These are phyloP conservation scores for Nineta flava DNA, from an alignment of 2,888 invertebrate genomes.

Conservation along the genomic window DNA sequence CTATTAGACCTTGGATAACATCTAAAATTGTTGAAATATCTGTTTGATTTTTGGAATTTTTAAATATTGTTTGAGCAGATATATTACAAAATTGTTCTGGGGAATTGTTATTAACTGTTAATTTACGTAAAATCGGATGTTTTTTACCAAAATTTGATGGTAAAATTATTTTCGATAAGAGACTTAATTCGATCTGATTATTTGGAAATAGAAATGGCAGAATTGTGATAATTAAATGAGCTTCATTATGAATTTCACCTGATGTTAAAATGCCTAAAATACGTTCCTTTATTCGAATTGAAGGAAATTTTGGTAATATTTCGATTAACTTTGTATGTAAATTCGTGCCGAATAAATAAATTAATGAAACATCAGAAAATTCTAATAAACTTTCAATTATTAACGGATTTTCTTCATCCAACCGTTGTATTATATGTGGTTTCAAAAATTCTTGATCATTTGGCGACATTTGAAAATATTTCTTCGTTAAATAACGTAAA, in stretches of 20 bases:
- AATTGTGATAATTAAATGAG: constrained; percentile 38
- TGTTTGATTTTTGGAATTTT: no score
- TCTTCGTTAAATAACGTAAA: constrained; percentile 42
- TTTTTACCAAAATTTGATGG: constrained; percentile 28
- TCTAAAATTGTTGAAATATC: no score
- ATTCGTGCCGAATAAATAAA: not conserved
- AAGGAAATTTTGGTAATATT: no score
- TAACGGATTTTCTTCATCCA: constrained; percentile 46
- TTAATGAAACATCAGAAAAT: not conserved
- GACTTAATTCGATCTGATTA: no score
- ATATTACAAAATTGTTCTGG: no score
- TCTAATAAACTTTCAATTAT: constrained; percentile 31
- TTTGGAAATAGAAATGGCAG: constrained; percentile 45
- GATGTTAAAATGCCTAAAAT: constrained; percentile 28
- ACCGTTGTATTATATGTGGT: constrained; percentile 43
- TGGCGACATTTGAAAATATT: constrained; percentile 31
- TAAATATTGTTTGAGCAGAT: no score
- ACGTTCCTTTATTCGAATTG: no score
- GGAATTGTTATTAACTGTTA: no score
- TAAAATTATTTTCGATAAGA: constrained; percentile 22
- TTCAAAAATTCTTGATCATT: constrained; percentile 43
- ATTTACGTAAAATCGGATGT: constrained; percentile 15
- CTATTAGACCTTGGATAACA: no score
- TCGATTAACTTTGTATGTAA: no score
- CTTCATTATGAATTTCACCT: constrained; percentile 31